phyloP scores from a whole-genome alignment of 1,140 invertebrate genomes.

The Calosoma granatense region DNA sequence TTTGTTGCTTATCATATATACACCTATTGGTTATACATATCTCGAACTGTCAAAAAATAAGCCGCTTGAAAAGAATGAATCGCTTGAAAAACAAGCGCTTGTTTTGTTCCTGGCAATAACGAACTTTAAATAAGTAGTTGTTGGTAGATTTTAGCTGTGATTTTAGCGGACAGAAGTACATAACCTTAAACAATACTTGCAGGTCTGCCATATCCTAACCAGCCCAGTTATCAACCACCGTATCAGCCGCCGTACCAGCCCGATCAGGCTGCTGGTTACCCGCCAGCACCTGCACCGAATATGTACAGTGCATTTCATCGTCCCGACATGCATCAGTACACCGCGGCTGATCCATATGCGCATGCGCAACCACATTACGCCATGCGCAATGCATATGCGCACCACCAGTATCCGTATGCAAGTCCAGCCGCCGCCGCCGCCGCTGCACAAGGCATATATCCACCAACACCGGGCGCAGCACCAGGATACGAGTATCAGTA shows the following conservation, averaged over 20 bases:
- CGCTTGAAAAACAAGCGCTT: no score
- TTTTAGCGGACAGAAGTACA: not conserved
- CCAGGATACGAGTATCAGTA: conserved; percentile 5
- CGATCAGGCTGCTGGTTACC: not conserved
- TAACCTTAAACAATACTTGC: not conserved
- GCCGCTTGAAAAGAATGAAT: no score
- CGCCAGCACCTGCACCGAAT: not conserved
- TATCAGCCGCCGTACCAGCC: not conserved
- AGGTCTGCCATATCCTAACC: conserved; percentile 9
- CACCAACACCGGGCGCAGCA: not conserved
- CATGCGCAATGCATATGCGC: not conserved
- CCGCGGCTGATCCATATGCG: not conserved
- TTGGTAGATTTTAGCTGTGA: not conserved
- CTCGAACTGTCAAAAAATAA: no score
- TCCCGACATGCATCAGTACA: not conserved
- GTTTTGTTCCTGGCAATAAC: no score
- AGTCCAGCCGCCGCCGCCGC: not conserved
- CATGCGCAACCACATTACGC: not conserved
- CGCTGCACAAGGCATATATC: no score
- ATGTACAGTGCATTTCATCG: conserved; percentile 11
- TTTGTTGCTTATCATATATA: no score
- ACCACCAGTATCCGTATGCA: not conserved
- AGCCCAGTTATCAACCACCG: conserved; percentile 8
- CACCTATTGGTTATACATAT: no score
- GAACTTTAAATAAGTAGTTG: no score